Evolutionary conservation across 2,113 vertebrate species (phyloP).

Genomic region (Hippocampus comes): DNA sequence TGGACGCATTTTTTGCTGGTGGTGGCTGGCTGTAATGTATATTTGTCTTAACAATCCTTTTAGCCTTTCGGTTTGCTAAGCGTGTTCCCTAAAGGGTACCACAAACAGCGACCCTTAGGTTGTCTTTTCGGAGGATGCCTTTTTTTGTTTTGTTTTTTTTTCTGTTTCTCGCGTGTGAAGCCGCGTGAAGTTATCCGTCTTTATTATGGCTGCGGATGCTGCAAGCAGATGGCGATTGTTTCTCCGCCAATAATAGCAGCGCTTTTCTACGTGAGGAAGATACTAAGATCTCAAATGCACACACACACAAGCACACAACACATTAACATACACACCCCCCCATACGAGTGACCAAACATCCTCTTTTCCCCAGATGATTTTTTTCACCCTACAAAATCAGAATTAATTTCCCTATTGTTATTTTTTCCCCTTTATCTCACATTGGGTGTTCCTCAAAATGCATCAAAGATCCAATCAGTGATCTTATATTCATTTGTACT

Average conservation of each 20-base stretch:
- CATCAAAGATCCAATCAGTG: not conserved
- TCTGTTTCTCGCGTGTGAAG: slow-evolving; percentile 29
- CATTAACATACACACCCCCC: slow-evolving; percentile 51
- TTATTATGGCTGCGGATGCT: slow-evolving; percentile 71
- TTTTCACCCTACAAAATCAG: not conserved
- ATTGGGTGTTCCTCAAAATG: not conserved
- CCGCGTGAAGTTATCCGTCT: slow-evolving; percentile 65
- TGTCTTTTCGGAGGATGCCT: slow-evolving; percentile 39
- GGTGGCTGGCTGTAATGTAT: not conserved
- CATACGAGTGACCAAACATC: not conserved
- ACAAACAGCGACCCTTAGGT: not conserved
- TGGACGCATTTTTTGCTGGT: not conserved
- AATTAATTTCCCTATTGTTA: not conserved
- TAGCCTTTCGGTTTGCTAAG: not conserved
- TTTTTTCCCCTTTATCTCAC: not conserved
- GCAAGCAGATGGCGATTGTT: slow-evolving; percentile 69
- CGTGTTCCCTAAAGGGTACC: not conserved
- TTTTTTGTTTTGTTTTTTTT: not conserved
- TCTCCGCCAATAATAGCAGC: slow-evolving; percentile 67
- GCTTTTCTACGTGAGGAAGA: slow-evolving; percentile 67
- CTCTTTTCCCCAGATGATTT: not conserved
- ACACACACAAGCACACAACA: slow-evolving; percentile 40
- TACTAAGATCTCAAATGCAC: slow-evolving; percentile 17
- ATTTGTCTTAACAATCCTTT: not conserved
- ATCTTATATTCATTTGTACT: not conserved